Evolutionary conservation across 2,113 vertebrate species (phyloP).

Genomic region (Trochalopteron elliotii): DNA sequence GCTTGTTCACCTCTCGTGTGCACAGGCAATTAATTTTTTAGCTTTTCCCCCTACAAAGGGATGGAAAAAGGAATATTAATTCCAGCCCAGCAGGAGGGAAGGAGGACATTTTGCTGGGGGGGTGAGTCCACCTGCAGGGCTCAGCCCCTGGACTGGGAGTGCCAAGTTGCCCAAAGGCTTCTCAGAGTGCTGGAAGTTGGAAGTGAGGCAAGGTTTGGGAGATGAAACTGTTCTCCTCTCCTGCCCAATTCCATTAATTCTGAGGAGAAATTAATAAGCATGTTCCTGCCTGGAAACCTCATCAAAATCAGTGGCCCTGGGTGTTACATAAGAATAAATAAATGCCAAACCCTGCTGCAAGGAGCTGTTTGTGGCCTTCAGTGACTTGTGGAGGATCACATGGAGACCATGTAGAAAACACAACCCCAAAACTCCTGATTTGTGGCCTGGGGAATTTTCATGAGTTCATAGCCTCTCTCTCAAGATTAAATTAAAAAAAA

Average conservation of each 20-base stretch:
- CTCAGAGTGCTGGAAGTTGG: background rate
- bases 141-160: background rate
- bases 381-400: background rate
- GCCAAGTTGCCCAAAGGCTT: background rate
- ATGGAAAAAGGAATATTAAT: constrained; percentile 21
- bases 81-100: constrained; percentile 10
- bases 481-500: background rate
- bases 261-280: constrained; percentile 18
- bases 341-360: background rate
- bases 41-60: background rate
- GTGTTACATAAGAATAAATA: background rate
- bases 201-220: background rate
- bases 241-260: background rate
- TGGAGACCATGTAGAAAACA: background rate
- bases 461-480: background rate
- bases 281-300: constrained; percentile 37
- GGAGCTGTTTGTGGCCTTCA: background rate
- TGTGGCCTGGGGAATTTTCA: background rate
- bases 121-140: background rate
- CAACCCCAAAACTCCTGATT: background rate
- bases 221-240: background rate
- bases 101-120: background rate
- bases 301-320: background rate
- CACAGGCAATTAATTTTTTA: constrained; percentile 56
- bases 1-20: constrained; percentile 33